Conservation (phyloP, 1,140 invertebrate genomes). For the Drosophila parabipectinata region DNA sequence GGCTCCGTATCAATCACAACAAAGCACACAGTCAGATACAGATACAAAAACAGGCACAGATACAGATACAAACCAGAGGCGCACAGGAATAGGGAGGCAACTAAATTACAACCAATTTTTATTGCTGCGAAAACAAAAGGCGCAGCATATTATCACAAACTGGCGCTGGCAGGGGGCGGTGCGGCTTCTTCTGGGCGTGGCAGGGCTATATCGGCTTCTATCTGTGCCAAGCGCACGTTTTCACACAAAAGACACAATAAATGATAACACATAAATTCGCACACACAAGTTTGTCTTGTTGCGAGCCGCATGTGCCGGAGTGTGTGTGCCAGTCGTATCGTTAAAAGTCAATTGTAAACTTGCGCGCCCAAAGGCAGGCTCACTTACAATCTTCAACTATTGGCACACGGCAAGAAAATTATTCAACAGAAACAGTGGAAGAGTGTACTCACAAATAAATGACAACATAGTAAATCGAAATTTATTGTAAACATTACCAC, state of each 20-base stretch:
- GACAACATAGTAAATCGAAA: too few species aligned
- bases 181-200: constrained; percentile 57
- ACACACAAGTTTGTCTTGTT: constrained; percentile 36
- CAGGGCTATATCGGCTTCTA: constrained; percentile 30
- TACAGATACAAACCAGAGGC: constrained; percentile 5
- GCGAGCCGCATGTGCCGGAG: neutral
- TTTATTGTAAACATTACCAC: too few species aligned
- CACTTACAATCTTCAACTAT: constrained; percentile 57
- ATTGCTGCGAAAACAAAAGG: constrained; percentile 80
- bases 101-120: constrained; percentile 82
- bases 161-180: constrained; percentile 49
- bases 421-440: neutral
- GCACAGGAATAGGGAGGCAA: constrained; percentile 26
- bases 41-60: constrained; percentile 24
- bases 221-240: constrained; percentile 61
- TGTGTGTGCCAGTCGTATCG: constrained; percentile 50
- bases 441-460: too few species aligned
- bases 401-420: constrained; percentile 26
- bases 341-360: constrained; percentile 83
- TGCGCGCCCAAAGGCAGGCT: constrained; percentile 62
- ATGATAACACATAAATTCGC: constrained; percentile 83
- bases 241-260: constrained; percentile 79
- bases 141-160: constrained; percentile 80
- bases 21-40: constrained; percentile 41
- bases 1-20: constrained; percentile 71